Base-by-base conservation (phyloP, 2,113 vertebrate genomes). In the Seriola dumerili region DNA sequence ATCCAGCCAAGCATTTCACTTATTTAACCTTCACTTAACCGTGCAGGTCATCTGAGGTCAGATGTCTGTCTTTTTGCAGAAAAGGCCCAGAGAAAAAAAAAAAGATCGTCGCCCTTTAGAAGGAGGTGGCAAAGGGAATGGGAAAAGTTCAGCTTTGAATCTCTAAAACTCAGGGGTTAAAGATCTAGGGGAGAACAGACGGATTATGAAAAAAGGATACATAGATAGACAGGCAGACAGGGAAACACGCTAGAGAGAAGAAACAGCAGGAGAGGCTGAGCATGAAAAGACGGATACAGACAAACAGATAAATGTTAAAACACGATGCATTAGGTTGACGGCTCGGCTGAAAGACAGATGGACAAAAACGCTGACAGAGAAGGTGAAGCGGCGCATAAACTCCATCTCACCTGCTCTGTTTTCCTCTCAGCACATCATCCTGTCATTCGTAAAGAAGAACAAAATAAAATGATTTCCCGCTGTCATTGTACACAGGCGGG, bases 91-190 rank as follows among this genome's bases (percentile, higher is more conserved):
- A 63, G 16, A 29, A 38, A 44, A n/a, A 21, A 21, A 29, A 38
- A 44, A n/a, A 70, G 50, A 70, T 42, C 7, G 65, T 29, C 16
- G 3, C 38, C 46, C 36, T 76, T 66, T 16, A 55, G 76, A 85
- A 17, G 36, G 48, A 68, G 50, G 44, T 8, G 19, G 73, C 42
- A 23, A 12, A 38, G 66, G 72, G 63, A 79, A 70, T 21, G 44
- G 69, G 71, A 74, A 14, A 62, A 73, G 77, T 80, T 81, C 71
- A 82, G 46, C 46, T 29, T 50, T 14, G 69, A 82, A 17, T 25
- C 8, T 1, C 36, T 75, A 0, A 72, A 77, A 66, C 9, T n/a
- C 8, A 2, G 0, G 59, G 46, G 76, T 83, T 63, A 73, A 81
- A 78, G 65, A 38, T 3, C 23, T 11, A 13, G 1, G 5, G 5